Percentiles rank a stretch among this genome's conserved stretches.
phyloP scores from a whole-genome alignment of 2,888 invertebrate species.

The Luperina nickerlii region DNA sequence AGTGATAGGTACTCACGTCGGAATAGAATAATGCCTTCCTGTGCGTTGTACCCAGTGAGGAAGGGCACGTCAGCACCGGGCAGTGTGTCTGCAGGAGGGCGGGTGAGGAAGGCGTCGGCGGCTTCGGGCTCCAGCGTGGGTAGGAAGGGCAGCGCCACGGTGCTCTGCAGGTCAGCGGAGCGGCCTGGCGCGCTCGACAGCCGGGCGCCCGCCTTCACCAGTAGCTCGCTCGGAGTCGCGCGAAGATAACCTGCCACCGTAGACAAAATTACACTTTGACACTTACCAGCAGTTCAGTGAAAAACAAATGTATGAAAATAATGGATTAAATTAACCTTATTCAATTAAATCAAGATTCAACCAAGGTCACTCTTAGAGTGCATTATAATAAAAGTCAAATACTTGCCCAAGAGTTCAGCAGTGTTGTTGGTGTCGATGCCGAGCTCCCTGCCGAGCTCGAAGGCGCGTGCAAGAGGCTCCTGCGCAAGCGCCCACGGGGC shows the following conservation, averaged over 20 bases:
- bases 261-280: conserved; percentile 2
- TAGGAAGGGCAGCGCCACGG: conserved; percentile 91
- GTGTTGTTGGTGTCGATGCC: conserved; percentile 91
- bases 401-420: conserved; percentile 88
- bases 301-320: background rate
- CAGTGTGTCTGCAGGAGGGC: conserved; percentile 85
- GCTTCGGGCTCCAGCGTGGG: conserved; percentile 87
- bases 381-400: background rate
- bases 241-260: conserved; percentile 87
- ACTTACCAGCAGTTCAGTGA: background rate
- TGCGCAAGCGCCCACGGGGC: conserved; percentile 91
- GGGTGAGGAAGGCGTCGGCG: conserved; percentile 89
- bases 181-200: conserved; percentile 84
- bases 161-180: conserved; percentile 88
- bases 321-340: background rate
- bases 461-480: conserved; percentile 87
- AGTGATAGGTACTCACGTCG: conserved; percentile 85
- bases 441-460: conserved; percentile 89
- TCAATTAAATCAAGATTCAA: background rate
- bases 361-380: background rate
- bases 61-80: conserved; percentile 91
- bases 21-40: conserved; percentile 92
- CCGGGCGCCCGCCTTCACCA: conserved; percentile 90
- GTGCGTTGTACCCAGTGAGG: conserved; percentile 91
- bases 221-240: conserved; percentile 90